These are phyloP conservation scores for Drosophila pegasa DNA, from an alignment of 2,888 invertebrate genomes.

Conservation along the genomic window DNA sequence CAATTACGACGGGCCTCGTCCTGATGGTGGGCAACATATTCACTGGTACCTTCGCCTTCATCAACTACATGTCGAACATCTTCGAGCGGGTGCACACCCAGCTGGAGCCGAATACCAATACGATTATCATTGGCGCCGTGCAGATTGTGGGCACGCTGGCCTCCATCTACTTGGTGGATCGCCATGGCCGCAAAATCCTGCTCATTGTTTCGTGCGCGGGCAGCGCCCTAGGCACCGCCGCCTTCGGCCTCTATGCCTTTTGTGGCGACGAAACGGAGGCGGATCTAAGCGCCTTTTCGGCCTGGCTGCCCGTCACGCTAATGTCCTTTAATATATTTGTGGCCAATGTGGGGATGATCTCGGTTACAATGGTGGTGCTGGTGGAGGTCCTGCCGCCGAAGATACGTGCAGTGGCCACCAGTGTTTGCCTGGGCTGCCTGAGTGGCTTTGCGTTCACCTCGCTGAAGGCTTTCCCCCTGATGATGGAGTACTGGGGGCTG, in stretches of 20 bases:
- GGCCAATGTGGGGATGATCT: slow-evolving; percentile 74
- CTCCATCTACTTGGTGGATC: slow-evolving; percentile 76
- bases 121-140: slow-evolving; percentile 78
- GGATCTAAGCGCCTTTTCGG: slow-evolving; percentile 52
- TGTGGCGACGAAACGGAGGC: slow-evolving; percentile 52
- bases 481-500: slow-evolving; percentile 67
- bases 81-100: slow-evolving; percentile 71
- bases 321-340: slow-evolving; percentile 78
- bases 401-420: slow-evolving; percentile 70
- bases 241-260: slow-evolving; percentile 75
- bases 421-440: slow-evolving; percentile 63
- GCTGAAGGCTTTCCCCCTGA: slow-evolving; percentile 72
- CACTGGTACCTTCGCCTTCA: slow-evolving; percentile 74
- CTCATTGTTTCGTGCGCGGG: slow-evolving; percentile 69
- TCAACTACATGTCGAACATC: slow-evolving; percentile 80
- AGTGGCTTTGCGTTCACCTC: slow-evolving; percentile 68
- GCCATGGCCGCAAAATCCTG: slow-evolving; percentile 71
- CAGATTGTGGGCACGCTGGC: slow-evolving; percentile 75
- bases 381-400: slow-evolving; percentile 78
- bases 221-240: slow-evolving; percentile 61
- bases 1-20: slow-evolving; percentile 61
- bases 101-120: slow-evolving; percentile 75
- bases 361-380: slow-evolving; percentile 76
- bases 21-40: slow-evolving; percentile 71
- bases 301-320: slow-evolving; percentile 71